These are phyloP conservation scores for Euwallacea fornicatus DNA, from an alignment of 1,140 invertebrate genomes.

Conservation along the genomic window DNA sequence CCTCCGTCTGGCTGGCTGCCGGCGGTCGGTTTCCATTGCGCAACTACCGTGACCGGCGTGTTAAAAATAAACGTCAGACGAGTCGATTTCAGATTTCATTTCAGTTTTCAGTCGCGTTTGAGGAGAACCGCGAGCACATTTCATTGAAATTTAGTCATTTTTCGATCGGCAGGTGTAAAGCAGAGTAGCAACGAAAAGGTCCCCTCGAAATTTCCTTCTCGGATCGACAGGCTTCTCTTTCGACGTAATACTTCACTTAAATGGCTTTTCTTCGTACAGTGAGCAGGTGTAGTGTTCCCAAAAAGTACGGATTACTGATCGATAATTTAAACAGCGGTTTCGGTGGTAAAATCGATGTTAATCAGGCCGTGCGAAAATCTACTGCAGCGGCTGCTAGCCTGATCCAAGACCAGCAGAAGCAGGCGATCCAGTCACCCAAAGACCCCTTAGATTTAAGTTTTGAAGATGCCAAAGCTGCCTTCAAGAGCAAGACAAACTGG, in stretches of 20 bases:
- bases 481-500: constrained; percentile 93
- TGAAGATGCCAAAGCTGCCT: constrained; percentile 76
- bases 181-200: constrained; percentile 28
- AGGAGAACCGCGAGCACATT: constrained; percentile 6
- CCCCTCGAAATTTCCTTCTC: constrained; percentile 23
- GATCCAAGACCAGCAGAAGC: constrained; percentile 32
- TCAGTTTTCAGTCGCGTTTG: constrained; percentile 14
- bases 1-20: constrained; percentile 4
- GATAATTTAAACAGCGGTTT: constrained; percentile 42
- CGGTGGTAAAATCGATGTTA: constrained; percentile 43
- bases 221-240: constrained; percentile 25
- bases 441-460: constrained; percentile 88
- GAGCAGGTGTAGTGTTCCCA: constrained; percentile 50
- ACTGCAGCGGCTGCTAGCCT: constrained; percentile 32
- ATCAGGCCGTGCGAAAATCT: constrained; percentile 43
- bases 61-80: constrained; percentile 38
- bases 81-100: constrained; percentile 16
- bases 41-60: constrained; percentile 14
- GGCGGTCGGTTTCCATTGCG: constrained; percentile 15
- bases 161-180: constrained; percentile 35
- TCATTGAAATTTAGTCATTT: constrained; percentile 12
- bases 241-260: constrained; percentile 34
- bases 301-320: constrained; percentile 48
- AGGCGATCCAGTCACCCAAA: constrained; percentile 53
- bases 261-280: constrained; percentile 57